Conservation (phyloP, 2,888 invertebrate genomes). For the Dioctria rufipes region DNA sequence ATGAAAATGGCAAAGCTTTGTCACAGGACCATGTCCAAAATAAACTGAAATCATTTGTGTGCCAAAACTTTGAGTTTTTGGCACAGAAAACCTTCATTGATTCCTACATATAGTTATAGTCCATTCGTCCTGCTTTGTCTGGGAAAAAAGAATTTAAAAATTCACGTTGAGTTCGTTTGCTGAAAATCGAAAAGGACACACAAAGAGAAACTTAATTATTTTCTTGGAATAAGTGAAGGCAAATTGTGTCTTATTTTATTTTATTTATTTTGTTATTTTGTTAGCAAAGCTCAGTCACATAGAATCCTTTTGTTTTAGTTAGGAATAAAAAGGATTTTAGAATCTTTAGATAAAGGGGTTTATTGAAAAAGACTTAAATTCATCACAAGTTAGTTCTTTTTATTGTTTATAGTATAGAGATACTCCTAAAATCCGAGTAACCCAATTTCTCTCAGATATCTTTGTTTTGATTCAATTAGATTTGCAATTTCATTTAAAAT, state of each 20-base stretch:
- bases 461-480: neutral
- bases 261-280: neutral
- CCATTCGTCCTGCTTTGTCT: conserved; percentile 9
- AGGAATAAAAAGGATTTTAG: too few species aligned
- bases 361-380: too few species aligned
- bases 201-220: conserved; percentile 37
- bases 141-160: conserved; percentile 23
- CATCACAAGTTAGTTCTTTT: too few species aligned
- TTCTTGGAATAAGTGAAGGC: conserved; percentile 4
- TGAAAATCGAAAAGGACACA: neutral
- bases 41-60: conserved; percentile 34
- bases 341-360: too few species aligned
- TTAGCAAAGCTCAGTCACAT: neutral
- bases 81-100: conserved; percentile 38
- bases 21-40: conserved; percentile 36
- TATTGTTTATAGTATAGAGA: too few species aligned
- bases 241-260: neutral
- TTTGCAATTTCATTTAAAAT: neutral
- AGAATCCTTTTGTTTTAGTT: too few species aligned
- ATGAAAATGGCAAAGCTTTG: conserved; percentile 19
- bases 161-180: conserved; percentile 18
- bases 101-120: too few species aligned
- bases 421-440: conserved; percentile 1
- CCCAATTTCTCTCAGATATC: neutral
- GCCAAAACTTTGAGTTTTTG: conserved; percentile 28